Percentiles rank a stretch among this genome's conserved stretches.
Evolutionary conservation across 2,113 vertebrate genomes (phyloP).

Genomic region (Onychorhynchus coronatus): DNA sequence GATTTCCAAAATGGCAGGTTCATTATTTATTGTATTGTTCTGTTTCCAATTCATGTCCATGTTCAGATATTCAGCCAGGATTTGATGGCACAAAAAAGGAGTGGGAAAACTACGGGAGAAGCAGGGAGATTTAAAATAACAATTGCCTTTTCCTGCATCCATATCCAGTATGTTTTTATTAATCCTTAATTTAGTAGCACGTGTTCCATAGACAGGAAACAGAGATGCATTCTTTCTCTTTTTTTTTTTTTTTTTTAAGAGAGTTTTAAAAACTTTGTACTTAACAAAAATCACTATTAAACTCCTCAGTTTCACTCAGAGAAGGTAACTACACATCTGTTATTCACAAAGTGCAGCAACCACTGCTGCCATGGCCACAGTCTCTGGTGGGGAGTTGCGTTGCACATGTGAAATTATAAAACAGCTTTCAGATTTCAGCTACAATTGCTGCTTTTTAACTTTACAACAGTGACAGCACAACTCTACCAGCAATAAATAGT

Average conservation of each 20-base stretch:
- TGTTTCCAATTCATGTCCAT: neutral
- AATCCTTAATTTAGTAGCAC: neutral
- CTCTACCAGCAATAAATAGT: neutral
- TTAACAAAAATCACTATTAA: neutral
- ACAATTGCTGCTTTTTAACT: constrained; percentile 25
- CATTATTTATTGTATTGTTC: neutral
- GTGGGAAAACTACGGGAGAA: neutral
- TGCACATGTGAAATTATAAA: neutral
- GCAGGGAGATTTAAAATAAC: neutral
- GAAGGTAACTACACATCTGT: neutral
- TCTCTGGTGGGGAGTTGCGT: neutral
- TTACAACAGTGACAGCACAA: neutral
- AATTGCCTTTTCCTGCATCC: neutral
- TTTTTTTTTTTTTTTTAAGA: fast-evolving
- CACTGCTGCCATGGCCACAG: constrained; percentile 55
- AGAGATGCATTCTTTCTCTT: neutral
- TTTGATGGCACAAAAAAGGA: neutral
- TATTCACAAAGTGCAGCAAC: neutral
- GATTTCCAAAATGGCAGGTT: neutral
- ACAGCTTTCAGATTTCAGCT: neutral
- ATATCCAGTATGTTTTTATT: neutral
- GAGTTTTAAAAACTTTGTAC: neutral
- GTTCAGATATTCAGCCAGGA: neutral
- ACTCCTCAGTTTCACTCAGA: neutral
- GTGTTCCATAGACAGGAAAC: neutral